Conservation (phyloP, 2,797 vertebrate species). For the Hemibagrus guttatus region DNA sequence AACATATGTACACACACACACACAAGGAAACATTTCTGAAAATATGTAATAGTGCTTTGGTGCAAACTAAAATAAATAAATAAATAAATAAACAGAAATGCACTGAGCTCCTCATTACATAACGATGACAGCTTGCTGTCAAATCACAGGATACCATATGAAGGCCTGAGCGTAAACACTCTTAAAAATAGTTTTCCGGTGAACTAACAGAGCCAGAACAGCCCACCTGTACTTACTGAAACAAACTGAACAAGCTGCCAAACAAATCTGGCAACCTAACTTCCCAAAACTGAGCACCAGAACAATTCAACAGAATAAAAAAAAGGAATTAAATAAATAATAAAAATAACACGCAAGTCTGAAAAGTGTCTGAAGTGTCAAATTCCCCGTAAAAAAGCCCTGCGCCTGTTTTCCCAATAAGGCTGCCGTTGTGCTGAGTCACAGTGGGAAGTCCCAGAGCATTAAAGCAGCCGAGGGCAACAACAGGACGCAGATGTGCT, state of each 20-base stretch:
- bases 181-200: neutral
- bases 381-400: constrained; percentile 14
- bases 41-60: too few species aligned
- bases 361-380: neutral
- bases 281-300: neutral
- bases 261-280: neutral
- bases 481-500: constrained; percentile 38
- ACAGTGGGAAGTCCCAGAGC: constrained; percentile 45
- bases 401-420: constrained; percentile 22
- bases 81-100: neutral
- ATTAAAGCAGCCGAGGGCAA: neutral
- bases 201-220: neutral
- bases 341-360: neutral
- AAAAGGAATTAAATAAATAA: neutral
- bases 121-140: neutral
- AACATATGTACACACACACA: too few species aligned
- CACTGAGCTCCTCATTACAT: too few species aligned
- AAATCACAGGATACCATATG: neutral
- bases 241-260: neutral
- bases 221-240: neutral
- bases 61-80: too few species aligned
- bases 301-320: neutral
- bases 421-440: constrained; percentile 46
- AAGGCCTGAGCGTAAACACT: neutral
- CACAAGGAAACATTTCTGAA: neutral